Conservation (phyloP, 2,113 vertebrate genomes). For the Fulmarus glacialis region DNA sequence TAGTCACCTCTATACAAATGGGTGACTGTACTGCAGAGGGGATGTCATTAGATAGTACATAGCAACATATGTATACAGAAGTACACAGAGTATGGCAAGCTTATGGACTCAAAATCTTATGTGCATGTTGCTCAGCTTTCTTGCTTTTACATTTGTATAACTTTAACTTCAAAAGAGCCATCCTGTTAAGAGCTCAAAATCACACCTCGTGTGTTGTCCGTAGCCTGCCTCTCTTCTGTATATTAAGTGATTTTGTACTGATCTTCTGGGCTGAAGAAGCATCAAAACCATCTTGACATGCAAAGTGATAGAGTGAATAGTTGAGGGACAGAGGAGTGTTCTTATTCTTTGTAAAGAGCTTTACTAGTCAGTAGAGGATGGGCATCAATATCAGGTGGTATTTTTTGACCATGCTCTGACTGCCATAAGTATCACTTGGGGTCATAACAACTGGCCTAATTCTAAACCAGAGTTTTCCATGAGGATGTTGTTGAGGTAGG, state of each 20-base stretch:
- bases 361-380: background rate
- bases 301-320: background rate
- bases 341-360: background rate
- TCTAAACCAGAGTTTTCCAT: background rate
- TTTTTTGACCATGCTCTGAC: background rate
- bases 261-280: background rate
- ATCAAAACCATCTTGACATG: background rate
- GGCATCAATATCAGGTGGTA: background rate
- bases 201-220: background rate
- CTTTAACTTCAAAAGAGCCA: background rate
- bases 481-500: background rate
- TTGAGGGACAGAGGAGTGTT: background rate
- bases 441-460: background rate
- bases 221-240: background rate
- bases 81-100: background rate
- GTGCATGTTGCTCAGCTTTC: background rate
- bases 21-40: background rate
- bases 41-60: background rate
- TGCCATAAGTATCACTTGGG: background rate
- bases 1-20: background rate
- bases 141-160: background rate
- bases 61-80: background rate
- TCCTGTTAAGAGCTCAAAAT: background rate
- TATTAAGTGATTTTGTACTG: background rate
- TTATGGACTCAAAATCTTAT: background rate